phyloP scores from a whole-genome alignment of 2,797 vertebrate genomes.

The Danio albolineatus region DNA sequence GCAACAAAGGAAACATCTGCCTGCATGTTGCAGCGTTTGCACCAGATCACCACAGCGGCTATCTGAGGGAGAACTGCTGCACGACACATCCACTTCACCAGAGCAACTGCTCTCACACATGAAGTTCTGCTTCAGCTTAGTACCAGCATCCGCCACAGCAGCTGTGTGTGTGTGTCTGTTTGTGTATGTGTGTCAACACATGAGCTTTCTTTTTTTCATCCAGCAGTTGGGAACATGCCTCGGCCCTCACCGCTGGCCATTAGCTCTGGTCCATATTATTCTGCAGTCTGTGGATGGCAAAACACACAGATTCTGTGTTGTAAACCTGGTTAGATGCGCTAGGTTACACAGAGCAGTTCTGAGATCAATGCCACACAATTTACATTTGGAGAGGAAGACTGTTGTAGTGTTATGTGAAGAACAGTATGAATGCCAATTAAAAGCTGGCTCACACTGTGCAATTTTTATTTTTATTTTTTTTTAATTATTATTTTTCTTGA shows the following conservation, averaged over 20 bases:
- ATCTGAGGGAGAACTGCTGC: conserved; percentile 52
- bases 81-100: conserved; percentile 61
- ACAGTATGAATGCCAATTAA: neutral
- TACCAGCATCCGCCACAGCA: conserved; percentile 41
- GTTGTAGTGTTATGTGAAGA: neutral
- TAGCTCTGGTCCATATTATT: conserved; percentile 10
- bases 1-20: conserved; percentile 89
- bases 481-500: too few relatives aligned
- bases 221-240: conserved; percentile 18
- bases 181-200: conserved; percentile 28
- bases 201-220: conserved; percentile 17
- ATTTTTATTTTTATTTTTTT: too few relatives aligned
- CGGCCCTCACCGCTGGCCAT: neutral
- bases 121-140: conserved; percentile 33
- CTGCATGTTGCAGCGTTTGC: conserved; percentile 69
- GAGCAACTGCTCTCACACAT: conserved; percentile 51
- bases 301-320: conserved; percentile 10
- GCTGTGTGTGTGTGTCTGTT: conserved; percentile 24
- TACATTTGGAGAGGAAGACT: neutral
- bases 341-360: neutral
- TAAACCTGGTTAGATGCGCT: conserved; percentile 16
- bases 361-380: neutral
- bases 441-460: too few relatives aligned
- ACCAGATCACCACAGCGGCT: conserved; percentile 68
- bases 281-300: neutral